Base-by-base conservation (phyloP, 2,797 vertebrate genomes). In the Pampus argenteus region DNA sequence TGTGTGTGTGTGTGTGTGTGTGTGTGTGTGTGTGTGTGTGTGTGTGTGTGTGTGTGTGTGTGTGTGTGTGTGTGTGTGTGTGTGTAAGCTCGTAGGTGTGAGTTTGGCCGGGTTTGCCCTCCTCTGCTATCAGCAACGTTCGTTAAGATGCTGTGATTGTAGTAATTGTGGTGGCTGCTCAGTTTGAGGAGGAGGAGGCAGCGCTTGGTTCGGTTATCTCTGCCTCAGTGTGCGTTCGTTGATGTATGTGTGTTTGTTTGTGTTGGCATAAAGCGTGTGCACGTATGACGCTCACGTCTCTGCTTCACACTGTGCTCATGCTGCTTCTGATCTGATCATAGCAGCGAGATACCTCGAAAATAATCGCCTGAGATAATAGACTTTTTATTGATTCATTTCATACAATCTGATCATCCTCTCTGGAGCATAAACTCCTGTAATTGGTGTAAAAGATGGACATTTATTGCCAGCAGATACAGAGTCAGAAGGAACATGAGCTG, bases 301-400 rank as follows among this genome's bases (percentile, higher is more conserved):
- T 54, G 52, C 45, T 28, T 67, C 73, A 51, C 68, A 4, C 22
- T 74, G 5, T 5, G 29, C 58, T 31, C 49, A 10, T 26, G 25
- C 61, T 14, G 17, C 73, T 66, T 70, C 66, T 40, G 68, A 84
- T 86, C 74, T 36, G 78, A 86, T 81, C 71, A 34, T 71, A 69
- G 74, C 83, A 57, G 86, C 42, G 22, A 83, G 77, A 76, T 56
- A 71, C 74, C 71, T 79, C 3, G 23, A 79, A 79, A 80, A 90
- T 90, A 89, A 90, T 89, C 86, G 59, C 71, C 84, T 9, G 45
- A 81, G 86, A 91, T 91, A 93, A 93, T 92, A 78, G 91, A 89
- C 75, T 93, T 92, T 92, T 92, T 92, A 93, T 93, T 90, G 91
- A 93, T 91, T 92, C 87, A 90, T 89, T 83, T 90, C 85, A 62